Evolutionary conservation across 2,797 vertebrate genomes (phyloP).

Genomic region (Australoheros facetus): DNA sequence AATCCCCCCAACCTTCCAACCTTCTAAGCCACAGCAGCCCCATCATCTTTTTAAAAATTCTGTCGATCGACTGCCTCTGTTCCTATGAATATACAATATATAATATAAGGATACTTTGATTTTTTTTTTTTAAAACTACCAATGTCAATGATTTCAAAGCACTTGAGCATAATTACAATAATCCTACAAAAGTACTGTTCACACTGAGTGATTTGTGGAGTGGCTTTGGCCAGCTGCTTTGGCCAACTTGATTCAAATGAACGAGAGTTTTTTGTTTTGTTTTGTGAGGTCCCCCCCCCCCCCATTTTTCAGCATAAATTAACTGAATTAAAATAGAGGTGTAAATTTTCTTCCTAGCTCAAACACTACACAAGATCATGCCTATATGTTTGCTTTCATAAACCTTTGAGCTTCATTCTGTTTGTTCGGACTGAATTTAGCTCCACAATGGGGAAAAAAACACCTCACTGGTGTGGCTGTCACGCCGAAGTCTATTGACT

Average conservation of each 20-base stretch:
- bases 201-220: background rate
- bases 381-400: background rate
- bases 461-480: constrained; percentile 15
- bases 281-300: too few relatives aligned
- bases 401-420: background rate
- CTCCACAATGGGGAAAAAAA: constrained; percentile 13
- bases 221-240: too few relatives aligned
- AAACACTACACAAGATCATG: background rate
- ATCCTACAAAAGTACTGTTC: background rate
- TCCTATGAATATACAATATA: too few relatives aligned
- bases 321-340: background rate
- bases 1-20: too few relatives aligned
- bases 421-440: constrained; percentile 15
- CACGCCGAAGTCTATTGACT: constrained; percentile 50
- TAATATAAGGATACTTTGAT: too few relatives aligned
- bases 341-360: background rate
- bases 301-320: background rate
- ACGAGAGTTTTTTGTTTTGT: background rate
- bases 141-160: too few relatives aligned
- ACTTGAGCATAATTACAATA: background rate
- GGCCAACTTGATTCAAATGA: background rate
- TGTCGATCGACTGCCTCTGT: too few relatives aligned
- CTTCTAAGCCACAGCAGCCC: too few relatives aligned
- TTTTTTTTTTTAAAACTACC: too few relatives aligned
- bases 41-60: too few relatives aligned